phyloP scores from a whole-genome alignment of 2,113 vertebrate genomes.

The Podilymbus podiceps region DNA sequence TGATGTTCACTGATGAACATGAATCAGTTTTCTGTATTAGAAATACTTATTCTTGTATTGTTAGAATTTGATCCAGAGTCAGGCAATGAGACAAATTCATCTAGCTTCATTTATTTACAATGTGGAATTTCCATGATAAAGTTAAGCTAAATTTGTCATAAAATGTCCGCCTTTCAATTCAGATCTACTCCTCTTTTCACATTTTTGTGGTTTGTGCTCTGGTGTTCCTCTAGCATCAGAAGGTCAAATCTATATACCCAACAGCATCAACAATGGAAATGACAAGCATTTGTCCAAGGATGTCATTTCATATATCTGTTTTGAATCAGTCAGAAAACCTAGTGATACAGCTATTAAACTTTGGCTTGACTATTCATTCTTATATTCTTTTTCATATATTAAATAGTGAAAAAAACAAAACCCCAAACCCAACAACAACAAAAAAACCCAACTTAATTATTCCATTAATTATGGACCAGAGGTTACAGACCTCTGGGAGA shows the following conservation, averaged over 20 bases:
- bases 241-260: background rate
- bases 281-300: background rate
- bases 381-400: background rate
- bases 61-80: background rate
- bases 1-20: background rate
- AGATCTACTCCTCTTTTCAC: background rate
- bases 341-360: background rate
- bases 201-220: background rate
- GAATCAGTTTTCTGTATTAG: background rate
- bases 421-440: too few species aligned
- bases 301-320: background rate
- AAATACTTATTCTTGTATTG: background rate
- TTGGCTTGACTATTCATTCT: background rate
- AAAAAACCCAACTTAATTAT: too few species aligned
- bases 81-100: background rate
- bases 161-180: background rate
- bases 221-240: background rate
- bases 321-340: background rate
- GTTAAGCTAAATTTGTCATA: background rate
- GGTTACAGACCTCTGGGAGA: background rate
- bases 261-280: background rate
- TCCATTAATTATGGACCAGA: background rate
- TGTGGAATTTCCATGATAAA: background rate
- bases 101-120: background rate
- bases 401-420: too few species aligned